Conservation (phyloP, 2,797 vertebrate species). For the Anguilla obscura region DNA sequence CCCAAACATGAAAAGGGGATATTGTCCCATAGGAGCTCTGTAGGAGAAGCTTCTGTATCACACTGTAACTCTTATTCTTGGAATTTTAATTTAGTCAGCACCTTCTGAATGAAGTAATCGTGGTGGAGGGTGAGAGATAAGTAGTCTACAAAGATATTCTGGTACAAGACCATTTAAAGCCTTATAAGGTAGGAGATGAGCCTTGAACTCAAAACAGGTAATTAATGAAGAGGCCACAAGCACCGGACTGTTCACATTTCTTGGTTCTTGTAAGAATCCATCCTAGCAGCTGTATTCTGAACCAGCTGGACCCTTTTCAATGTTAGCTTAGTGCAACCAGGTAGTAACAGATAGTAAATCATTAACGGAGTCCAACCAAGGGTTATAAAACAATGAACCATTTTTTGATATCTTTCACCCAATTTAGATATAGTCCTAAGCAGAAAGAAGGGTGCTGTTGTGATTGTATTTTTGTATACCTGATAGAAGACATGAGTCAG, state of each 20-base stretch:
- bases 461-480: background rate
- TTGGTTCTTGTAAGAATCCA: background rate
- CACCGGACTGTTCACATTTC: too few relatives aligned
- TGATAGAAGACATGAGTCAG: background rate
- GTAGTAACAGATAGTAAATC: background rate
- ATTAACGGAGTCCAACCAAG: background rate
- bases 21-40: background rate
- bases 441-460: background rate
- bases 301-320: background rate
- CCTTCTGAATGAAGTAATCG: background rate
- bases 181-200: background rate
- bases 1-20: background rate
- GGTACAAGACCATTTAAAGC: background rate
- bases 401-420: background rate
- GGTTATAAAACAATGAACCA: background rate
- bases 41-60: background rate
- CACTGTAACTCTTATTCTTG: slow-evolving; percentile 1
- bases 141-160: background rate
- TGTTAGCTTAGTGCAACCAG: background rate
- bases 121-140: background rate
- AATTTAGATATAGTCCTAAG: background rate
- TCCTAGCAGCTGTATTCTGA: background rate
- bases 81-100: background rate
- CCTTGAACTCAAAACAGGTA: background rate
- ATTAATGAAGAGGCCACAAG: background rate